These are phyloP conservation scores for Tipula helvola DNA, from an alignment of 2,888 invertebrate species.

Conservation along the genomic window DNA sequence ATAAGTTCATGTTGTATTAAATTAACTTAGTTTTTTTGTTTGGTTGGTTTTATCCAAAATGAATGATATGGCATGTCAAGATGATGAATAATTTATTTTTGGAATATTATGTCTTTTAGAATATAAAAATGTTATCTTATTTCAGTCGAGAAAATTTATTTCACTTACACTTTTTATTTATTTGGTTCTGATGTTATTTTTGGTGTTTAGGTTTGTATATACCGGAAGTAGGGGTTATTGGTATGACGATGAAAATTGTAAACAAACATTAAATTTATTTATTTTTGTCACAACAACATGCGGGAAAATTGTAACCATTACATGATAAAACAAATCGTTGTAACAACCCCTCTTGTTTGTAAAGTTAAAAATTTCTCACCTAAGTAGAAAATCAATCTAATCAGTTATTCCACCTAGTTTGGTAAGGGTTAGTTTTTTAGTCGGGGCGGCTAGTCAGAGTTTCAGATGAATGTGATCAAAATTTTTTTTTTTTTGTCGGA, in stretches of 20 bases:
- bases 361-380: too few relatives aligned
- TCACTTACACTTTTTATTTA: neutral
- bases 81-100: neutral
- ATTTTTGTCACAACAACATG: neutral
- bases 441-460: too few relatives aligned
- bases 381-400: too few relatives aligned
- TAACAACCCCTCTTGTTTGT: neutral
- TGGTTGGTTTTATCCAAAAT: neutral
- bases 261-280: neutral
- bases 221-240: constrained; percentile 4
- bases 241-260: neutral
- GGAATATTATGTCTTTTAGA: neutral
- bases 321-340: neutral
- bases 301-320: neutral
- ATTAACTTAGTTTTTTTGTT: neutral
- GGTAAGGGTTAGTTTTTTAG: too few relatives aligned
- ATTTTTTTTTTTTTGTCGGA: too few relatives aligned
- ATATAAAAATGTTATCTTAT: neutral
- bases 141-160: neutral
- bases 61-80: neutral
- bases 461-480: too few relatives aligned
- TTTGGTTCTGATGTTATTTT: neutral
- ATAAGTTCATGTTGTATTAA: neutral
- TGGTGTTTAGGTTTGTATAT: neutral
- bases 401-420: too few relatives aligned